phyloP scores from a whole-genome alignment of 1,140 invertebrate species.

The Zaprionus camerounensis region DNA sequence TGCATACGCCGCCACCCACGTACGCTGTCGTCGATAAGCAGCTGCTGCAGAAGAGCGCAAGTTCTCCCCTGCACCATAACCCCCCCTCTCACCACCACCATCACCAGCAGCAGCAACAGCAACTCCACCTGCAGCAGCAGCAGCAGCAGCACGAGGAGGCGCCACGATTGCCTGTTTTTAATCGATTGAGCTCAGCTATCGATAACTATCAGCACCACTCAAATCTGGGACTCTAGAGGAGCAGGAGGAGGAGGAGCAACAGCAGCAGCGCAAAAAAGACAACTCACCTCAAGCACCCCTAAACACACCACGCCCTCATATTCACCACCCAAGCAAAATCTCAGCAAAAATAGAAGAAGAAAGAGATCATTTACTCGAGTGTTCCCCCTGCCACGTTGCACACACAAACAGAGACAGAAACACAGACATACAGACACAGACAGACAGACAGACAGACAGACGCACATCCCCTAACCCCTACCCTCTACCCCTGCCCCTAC shows the following conservation, averaged over 20 bases:
- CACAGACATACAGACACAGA: background rate
- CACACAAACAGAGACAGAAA: background rate
- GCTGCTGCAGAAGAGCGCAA: slow-evolving; percentile 45
- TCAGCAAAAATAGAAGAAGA: slow-evolving; percentile 1
- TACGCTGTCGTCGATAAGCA: slow-evolving; percentile 25
- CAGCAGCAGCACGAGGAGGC: slow-evolving; percentile 63
- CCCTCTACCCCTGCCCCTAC: background rate
- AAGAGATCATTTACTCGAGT: background rate
- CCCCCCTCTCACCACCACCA: slow-evolving; percentile 5
- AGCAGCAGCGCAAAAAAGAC: background rate
- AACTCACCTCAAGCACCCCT: background rate
- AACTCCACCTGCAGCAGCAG: slow-evolving; percentile 73
- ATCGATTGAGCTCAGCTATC: slow-evolving; percentile 88
- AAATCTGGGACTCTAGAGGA: slow-evolving; percentile 57
- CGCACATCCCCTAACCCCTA: background rate
- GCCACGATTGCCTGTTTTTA: slow-evolving; percentile 88
- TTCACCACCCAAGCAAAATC: background rate
- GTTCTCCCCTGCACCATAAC: slow-evolving; percentile 30
- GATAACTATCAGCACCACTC: slow-evolving; percentile 85
- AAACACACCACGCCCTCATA: background rate
- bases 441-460: no score
- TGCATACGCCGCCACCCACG: slow-evolving; percentile 78
- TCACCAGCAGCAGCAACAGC: slow-evolving; percentile 47
- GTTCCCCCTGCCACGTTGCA: background rate
- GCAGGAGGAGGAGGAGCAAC: background rate